These are phyloP conservation scores for Bombus waltoni DNA, from an alignment of 1,140 invertebrate genomes.

Conservation along the genomic window DNA sequence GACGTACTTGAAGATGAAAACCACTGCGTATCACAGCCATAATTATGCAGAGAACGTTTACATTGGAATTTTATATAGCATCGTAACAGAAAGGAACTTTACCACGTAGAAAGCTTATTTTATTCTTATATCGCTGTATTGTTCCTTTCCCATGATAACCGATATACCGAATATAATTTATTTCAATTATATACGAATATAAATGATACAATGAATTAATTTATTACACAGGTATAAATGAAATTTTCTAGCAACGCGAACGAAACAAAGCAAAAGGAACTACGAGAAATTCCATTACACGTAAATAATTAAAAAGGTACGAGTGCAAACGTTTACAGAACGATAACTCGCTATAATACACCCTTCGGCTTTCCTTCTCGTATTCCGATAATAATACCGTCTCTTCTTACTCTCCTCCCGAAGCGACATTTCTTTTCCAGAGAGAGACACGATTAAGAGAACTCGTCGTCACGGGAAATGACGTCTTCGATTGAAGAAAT, in stretches of 20 bases:
- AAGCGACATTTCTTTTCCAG: not conserved
- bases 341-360: not conserved
- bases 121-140: not conserved
- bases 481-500: constrained; percentile 13
- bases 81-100: not conserved
- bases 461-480: not conserved
- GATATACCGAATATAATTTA: not conserved
- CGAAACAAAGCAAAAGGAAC: not conserved
- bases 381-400: not conserved
- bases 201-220: no score
- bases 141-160: no score
- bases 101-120: not conserved
- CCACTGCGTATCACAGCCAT: not conserved
- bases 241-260: not conserved
- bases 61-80: not conserved
- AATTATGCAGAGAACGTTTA: not conserved
- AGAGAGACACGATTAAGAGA: not conserved
- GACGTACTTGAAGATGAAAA: not conserved
- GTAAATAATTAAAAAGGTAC: not conserved
- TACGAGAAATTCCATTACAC: not conserved
- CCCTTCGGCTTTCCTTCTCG: not conserved
- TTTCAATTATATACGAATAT: no score
- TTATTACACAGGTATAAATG: not conserved
- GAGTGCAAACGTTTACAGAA: not conserved
- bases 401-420: not conserved